Percentiles rank a stretch among this genome's conserved stretches.
These are phyloP conservation scores for Python bivittatus DNA, from an alignment of 2,113 vertebrate genomes.

Conservation along the genomic window DNA sequence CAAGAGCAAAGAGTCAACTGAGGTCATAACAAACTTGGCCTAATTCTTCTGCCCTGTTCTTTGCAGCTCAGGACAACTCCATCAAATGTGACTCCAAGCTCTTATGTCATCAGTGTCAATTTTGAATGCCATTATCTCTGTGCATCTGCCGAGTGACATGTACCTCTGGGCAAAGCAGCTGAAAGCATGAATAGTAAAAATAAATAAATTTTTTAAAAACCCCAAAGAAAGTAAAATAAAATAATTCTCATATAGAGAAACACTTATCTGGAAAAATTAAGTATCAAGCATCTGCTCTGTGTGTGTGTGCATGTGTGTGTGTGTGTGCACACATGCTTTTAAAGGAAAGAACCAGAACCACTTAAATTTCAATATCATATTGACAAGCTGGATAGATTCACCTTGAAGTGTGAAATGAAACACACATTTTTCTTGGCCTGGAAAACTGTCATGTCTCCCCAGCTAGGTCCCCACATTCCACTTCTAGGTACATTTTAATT, in stretches of 20 bases:
- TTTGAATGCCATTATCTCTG: constrained; percentile 4
- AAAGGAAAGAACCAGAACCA: constrained; percentile 21
- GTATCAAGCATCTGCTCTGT: constrained; percentile 20
- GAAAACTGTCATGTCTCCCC: constrained; percentile 38
- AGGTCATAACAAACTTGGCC: background rate
- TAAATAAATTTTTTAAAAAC: constrained; percentile 22
- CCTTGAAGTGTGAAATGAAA: fast-evolving
- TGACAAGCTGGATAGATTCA: constrained; percentile 33
- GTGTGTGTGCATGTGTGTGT: background rate
- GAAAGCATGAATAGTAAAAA: background rate
- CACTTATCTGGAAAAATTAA: constrained; percentile 43
- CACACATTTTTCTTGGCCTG: constrained; percentile 13
- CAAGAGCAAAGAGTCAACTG: constrained; percentile 39
- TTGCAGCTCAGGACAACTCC: constrained; percentile 18
- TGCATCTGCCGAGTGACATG: fast-evolving
- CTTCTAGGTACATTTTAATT: constrained; percentile 51
- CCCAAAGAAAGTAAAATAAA: background rate
- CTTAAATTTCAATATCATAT: constrained; percentile 22
- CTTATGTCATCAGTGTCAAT: constrained; percentile 18
- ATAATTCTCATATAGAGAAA: background rate
- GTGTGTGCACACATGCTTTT: background rate
- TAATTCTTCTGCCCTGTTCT: constrained; percentile 21
- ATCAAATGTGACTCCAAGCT: constrained; percentile 14
- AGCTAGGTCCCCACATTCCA: constrained; percentile 35
- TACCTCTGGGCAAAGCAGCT: background rate